Evolutionary conservation across 2,797 vertebrate species (phyloP).

Genomic region (Ptychadena robeensis): DNA sequence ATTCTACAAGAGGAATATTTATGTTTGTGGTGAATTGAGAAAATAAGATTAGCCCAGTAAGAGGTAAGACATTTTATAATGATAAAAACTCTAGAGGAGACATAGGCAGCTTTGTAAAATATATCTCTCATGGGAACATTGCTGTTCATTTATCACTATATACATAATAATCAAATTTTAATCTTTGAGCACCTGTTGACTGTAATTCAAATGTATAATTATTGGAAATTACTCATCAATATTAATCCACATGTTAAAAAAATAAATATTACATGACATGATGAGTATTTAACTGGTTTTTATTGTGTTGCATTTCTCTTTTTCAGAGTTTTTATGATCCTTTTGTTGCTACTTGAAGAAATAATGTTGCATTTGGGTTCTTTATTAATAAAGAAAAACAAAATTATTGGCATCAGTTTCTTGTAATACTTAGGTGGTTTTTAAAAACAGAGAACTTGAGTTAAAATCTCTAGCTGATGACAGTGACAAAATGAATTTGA

Average conservation of each 20-base stretch:
- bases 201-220: not conserved
- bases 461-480: slow-evolving; percentile 35
- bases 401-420: slow-evolving; percentile 26
- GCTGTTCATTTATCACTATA: not conserved
- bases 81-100: not conserved
- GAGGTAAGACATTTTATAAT: not conserved
- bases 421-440: slow-evolving; percentile 24
- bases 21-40: too few species aligned
- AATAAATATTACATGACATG: slow-evolving; percentile 14
- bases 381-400: slow-evolving; percentile 1
- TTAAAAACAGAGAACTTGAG: slow-evolving; percentile 17
- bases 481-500: slow-evolving; percentile 15
- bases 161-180: slow-evolving; percentile 2
- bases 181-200: not conserved
- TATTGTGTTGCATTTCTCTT: slow-evolving; percentile 12
- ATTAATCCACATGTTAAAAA: not conserved
- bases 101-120: not conserved
- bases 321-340: not conserved
- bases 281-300: not conserved
- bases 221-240: not conserved
- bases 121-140: not conserved
- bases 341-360: not conserved
- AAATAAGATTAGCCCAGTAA: not conserved
- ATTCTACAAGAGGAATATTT: not conserved
- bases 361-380: not conserved